Evolutionary conservation across 2,888 invertebrate genomes (phyloP).

Genomic region (Limnephilus lunatus): DNA sequence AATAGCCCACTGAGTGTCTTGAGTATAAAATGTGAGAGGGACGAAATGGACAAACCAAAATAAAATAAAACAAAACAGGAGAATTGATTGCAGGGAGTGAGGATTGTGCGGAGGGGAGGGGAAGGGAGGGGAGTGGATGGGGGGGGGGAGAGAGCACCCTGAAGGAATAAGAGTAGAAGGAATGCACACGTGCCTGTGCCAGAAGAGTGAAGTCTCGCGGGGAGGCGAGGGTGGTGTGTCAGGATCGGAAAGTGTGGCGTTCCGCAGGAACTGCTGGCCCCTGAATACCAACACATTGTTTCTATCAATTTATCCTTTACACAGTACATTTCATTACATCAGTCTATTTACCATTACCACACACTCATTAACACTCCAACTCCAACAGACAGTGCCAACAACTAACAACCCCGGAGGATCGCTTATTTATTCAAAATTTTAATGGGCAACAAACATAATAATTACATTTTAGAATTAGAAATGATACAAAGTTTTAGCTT

Average conservation of each 20-base stretch:
- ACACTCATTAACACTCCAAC: neutral
- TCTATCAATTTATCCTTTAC: constrained; percentile 50
- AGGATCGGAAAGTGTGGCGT: constrained; percentile 61
- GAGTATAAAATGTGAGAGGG: constrained; percentile 48
- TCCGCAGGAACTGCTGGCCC: constrained; percentile 62
- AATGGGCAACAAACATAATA: constrained; percentile 13
- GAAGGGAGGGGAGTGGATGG: constrained; percentile 41
- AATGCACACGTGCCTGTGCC: constrained; percentile 60
- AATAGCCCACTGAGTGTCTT: constrained; percentile 37
- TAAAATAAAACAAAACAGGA: constrained; percentile 45
- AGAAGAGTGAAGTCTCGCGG: constrained; percentile 61
- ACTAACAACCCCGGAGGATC: constrained; percentile 3
- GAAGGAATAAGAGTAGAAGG: constrained; percentile 56
- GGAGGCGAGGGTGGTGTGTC: constrained; percentile 63
- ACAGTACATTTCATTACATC: constrained; percentile 25
- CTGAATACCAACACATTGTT: constrained; percentile 58
- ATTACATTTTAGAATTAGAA: constrained; percentile 4
- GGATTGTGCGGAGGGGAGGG: constrained; percentile 37
- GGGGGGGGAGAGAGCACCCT: constrained; percentile 51
- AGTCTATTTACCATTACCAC: neutral
- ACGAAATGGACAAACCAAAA: constrained; percentile 40
- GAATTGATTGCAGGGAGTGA: constrained; percentile 38
- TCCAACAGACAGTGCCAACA: neutral
- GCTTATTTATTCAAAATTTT: neutral
- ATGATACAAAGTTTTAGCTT: constrained; percentile 30